Conservation (phyloP, 2,113 vertebrate species). For the Pogona vitticeps region DNA sequence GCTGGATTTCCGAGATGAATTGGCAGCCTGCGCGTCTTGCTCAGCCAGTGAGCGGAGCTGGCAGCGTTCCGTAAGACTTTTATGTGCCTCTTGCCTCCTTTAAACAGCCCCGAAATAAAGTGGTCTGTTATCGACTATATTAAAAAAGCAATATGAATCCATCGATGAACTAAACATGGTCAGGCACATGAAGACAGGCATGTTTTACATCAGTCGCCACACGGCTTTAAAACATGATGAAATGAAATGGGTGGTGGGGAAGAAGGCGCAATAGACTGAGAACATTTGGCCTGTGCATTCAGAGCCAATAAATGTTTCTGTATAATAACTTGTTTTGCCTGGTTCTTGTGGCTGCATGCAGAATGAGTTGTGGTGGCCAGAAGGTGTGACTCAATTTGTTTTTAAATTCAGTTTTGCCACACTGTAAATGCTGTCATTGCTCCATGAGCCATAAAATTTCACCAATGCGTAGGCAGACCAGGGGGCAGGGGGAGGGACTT, state of each 20-base stretch:
- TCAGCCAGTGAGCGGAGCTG: not conserved
- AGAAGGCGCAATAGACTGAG: conserved; percentile 51
- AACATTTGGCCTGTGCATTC: conserved; percentile 55
- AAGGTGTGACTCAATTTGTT: conserved; percentile 63
- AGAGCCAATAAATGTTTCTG: conserved; percentile 47
- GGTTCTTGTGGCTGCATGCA: conserved; percentile 26
- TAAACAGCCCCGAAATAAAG: conserved; percentile 44
- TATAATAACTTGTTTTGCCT: conserved; percentile 29
- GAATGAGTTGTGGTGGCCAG: conserved; percentile 40
- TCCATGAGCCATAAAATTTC: conserved; percentile 43
- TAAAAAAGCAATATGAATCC: conserved; percentile 48
- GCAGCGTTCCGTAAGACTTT: not conserved
- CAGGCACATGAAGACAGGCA: conserved; percentile 36
- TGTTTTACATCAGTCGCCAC: conserved; percentile 39
- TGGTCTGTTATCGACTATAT: conserved; percentile 38
- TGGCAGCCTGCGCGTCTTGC: not conserved
- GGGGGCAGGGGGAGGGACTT: conserved; percentile 11
- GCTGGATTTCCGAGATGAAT: conserved; percentile 8
- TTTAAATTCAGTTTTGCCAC: conserved; percentile 47
- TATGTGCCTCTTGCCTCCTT: conserved; percentile 27
- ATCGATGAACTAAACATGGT: conserved; percentile 20
- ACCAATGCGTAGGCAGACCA: conserved; percentile 12
- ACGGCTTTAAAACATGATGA: conserved; percentile 53
- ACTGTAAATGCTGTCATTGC: conserved; percentile 53
- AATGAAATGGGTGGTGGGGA: conserved; percentile 7